Evolutionary conservation across 2,113 vertebrate species (phyloP).

Genomic region (Xenopus borealis): DNA sequence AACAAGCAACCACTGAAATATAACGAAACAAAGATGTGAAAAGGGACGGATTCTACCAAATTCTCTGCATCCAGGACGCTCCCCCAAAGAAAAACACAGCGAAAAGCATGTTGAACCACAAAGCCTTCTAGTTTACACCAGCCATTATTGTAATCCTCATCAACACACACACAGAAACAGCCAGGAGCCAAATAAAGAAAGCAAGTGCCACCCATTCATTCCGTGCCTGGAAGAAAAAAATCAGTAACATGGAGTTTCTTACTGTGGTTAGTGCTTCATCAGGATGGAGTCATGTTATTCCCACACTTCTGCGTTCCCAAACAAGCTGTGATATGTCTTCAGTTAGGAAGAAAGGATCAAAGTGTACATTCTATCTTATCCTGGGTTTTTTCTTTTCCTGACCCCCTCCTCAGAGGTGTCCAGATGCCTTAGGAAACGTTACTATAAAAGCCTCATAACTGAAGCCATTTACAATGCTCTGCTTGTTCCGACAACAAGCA

Average conservation of each 20-base stretch:
- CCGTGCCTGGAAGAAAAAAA: conserved; percentile 45
- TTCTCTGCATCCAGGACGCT: background rate
- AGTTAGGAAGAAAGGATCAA: conserved; percentile 60
- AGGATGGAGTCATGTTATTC: conserved; percentile 79
- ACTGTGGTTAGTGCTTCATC: conserved; percentile 72
- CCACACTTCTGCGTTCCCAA: conserved; percentile 68
- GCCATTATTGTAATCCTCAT: conserved; percentile 47
- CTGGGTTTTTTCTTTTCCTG: conserved; percentile 46
- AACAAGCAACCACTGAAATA: too few relatives aligned
- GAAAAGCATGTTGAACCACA: background rate
- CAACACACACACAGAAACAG: conserved; percentile 39
- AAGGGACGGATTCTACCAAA: too few relatives aligned
- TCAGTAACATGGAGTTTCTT: conserved; percentile 63
- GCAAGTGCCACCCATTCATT: conserved; percentile 34
- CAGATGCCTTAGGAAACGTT: conserved; percentile 61
- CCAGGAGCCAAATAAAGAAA: conserved; percentile 38
- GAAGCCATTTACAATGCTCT: conserved; percentile 53
- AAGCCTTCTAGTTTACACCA: conserved; percentile 31
- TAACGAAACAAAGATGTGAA: too few relatives aligned
- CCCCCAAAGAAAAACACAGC: background rate
- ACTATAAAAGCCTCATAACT: conserved; percentile 54
- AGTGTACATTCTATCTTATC: conserved; percentile 51
- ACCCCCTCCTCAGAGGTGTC: conserved; percentile 62
- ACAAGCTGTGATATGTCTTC: conserved; percentile 60
- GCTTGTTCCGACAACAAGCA: conserved; percentile 62